Evolutionary conservation across 2,113 vertebrate genomes (phyloP), one percentile per base, ranked within the genome.

Genomic region (Phoenicopterus ruber): DNA sequence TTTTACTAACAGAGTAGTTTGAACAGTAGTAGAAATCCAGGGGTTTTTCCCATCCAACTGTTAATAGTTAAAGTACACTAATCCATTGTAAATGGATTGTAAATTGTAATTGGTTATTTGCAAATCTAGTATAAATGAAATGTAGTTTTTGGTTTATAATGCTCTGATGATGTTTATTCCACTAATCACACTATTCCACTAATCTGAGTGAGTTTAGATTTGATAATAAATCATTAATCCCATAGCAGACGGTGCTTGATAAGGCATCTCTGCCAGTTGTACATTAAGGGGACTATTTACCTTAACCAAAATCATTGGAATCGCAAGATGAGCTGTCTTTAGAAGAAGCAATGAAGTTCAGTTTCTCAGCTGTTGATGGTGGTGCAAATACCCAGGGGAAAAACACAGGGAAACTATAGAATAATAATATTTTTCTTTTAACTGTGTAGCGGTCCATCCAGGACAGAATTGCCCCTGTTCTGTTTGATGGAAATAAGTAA

Each of bases 281-380:
- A 16, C 72, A 85, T 91, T 71, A 79, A 90, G 25, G 86, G 84
- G 84, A 91, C 95, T 93, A 86, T 94, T 90, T 94, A 90, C 66
- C 63, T 80, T 80, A 86, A 49, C 40, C 40, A 28, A 26, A 62
- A 61, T 73, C 47, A 46, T 49, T 69, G 46, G 54, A 55, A 58
- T 52, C 31, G 31, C 11, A 40, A 72, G 62, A 65, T 50, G 66
- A 82, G 42, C 46, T 79, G 8, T 54, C 62, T 80, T 72, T 34
- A 79, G 71, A 77, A 79, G 88, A 44, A 72, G 44, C 7, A 42
- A 54, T 12, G 52, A 84, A 55, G 76, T 40, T n/a, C 47, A 71
- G 29, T 76, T 92, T 79, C 54, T 91, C 10, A 50, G 28, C 40
- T 94, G 25, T 28, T 82, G 25, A 13, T 59, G 28, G 19, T 58